Conservation (phyloP, 1,140 invertebrate species). For the Pseudomyrmex concolor region DNA sequence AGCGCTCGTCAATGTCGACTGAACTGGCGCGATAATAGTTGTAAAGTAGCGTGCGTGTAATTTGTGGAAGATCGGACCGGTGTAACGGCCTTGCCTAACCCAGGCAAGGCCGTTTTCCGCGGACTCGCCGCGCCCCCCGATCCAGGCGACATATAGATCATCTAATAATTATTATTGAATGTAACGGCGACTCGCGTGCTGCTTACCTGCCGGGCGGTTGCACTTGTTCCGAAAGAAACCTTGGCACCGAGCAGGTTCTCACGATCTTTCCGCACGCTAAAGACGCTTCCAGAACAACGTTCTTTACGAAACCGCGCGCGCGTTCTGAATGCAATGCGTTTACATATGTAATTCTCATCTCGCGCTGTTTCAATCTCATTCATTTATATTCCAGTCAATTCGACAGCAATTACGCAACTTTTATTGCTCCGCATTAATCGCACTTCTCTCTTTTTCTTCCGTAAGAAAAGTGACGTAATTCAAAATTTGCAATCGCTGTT, state of each 20-base stretch:
- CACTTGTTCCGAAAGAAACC: constrained; percentile 52
- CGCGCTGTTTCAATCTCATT: background rate
- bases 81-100: constrained; percentile 21
- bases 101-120: constrained; percentile 30
- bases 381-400: constrained; percentile 27
- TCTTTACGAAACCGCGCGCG: constrained; percentile 31
- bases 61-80: constrained; percentile 43
- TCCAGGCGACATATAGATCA: constrained; percentile 47
- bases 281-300: background rate
- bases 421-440: background rate
- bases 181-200: background rate
- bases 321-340: background rate
- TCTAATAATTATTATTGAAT: constrained; percentile 61
- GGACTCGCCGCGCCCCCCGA: constrained; percentile 19
- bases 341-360: background rate
- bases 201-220: constrained; percentile 19
- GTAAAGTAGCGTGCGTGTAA: constrained; percentile 20
- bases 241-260: constrained; percentile 63
- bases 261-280: constrained; percentile 60
- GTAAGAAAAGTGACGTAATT: constrained; percentile 40
- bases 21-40: constrained; percentile 13
- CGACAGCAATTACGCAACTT: constrained; percentile 1
- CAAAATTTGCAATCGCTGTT: constrained; percentile 6
- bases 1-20: constrained; percentile 33
- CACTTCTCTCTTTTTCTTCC: background rate